Base-by-base conservation (phyloP, 1,140 invertebrate genomes). In the Drosophila watanabei region DNA sequence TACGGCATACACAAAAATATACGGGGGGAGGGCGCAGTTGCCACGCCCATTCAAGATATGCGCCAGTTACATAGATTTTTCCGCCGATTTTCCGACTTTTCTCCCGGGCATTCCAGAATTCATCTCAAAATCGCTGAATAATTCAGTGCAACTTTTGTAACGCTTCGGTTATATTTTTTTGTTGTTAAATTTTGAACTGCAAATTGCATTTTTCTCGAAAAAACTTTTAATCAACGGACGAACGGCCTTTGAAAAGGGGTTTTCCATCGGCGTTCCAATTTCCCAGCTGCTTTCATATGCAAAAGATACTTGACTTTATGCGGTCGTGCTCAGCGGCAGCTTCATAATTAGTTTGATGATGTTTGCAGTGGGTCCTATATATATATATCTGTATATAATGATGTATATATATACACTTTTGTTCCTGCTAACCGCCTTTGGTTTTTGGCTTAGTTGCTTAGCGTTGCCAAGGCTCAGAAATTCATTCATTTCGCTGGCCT, bases 331-430 rank as follows among this genome's bases (percentile, higher is more conserved):
- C 56, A n/a, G n/a, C n/a, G n/a, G 49, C 33, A 30, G 64, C 48
- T 45, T 78, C 80, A 87, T 87, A 88, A 87, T 88, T 87, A 87
- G 84, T 87, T 87, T 87, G 66, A 69, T 87, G 80, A 83, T 78
- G 75, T 78, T 61, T 78, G 54, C 48, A 43, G 59, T 39, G 52
- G 49, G 39, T 43, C 72, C 37, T 35, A 45, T 45, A 45, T 45
- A 45, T 46, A 41, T 48, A 14, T 52, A 52, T 33, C 13, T 51
- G 18, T 30, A n/a, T 28, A 28, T n/a, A n/a, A n/a, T n/a, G n/a
- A n/a, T n/a, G n/a, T n/a, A n/a, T 33, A 20, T 43, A 16, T 18
- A n/a, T 30, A 33, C 32, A 20, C 5, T 13, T 46, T 20, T 11
- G 43, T 20, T 6, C 11, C 49, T 30, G 16, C 20, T 66, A 11